Evolutionary conservation across 1,140 invertebrate genomes (phyloP).

Genomic region (Drosophila auraria): DNA sequence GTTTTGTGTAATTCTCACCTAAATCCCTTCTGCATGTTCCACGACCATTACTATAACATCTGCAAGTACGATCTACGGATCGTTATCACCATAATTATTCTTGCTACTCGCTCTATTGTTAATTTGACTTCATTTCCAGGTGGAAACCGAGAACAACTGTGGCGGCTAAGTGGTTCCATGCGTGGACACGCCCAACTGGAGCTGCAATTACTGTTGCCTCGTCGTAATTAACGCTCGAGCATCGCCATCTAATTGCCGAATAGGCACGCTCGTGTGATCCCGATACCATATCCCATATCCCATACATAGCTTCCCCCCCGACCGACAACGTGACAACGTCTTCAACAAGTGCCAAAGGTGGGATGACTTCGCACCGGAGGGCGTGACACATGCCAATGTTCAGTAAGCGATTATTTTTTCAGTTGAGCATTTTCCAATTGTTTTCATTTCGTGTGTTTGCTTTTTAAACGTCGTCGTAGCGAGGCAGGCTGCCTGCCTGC

Average conservation of each 20-base stretch:
- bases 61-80: conserved; percentile 46
- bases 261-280: conserved; percentile 66
- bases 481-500: conserved; percentile 1
- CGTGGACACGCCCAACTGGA: conserved; percentile 52
- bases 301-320: neutral
- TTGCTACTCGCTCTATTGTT: conserved; percentile 44
- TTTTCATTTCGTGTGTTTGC: conserved; percentile 60
- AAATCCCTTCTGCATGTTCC: conserved; percentile 52
- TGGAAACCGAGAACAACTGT: conserved; percentile 33
- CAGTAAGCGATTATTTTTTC: conserved; percentile 83
- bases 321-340: conserved; percentile 22
- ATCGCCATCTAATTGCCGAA: conserved; percentile 62
- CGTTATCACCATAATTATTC: conserved; percentile 70
- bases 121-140: conserved; percentile 56
- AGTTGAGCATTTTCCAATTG: conserved; percentile 73
- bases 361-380: conserved; percentile 38
- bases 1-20: conserved; percentile 24
- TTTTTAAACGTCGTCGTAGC: conserved; percentile 51
- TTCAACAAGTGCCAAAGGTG: conserved; percentile 61
- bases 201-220: conserved; percentile 45
- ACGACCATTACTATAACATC: conserved; percentile 45
- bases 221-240: conserved; percentile 48
- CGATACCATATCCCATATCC: conserved; percentile 9
- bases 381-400: conserved; percentile 65
- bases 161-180: conserved; percentile 62